Base-by-base conservation (phyloP, 2,113 vertebrate genomes). In the Origma solitaria region DNA sequence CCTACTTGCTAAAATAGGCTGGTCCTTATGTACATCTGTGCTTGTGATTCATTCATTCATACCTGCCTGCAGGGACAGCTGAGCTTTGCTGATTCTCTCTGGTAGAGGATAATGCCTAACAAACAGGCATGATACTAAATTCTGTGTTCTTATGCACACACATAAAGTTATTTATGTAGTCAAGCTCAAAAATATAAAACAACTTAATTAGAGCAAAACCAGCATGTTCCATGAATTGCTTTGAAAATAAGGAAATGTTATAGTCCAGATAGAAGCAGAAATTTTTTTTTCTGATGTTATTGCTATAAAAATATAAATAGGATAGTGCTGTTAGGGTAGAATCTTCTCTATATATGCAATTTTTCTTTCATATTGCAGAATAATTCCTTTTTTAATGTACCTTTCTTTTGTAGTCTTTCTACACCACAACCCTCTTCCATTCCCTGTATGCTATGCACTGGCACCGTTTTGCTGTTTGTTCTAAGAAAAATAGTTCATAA, bases 121-220 rank as follows among this genome's bases (percentile, higher is more conserved):
- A 17, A 51, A 44, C 3, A 47, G 61, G 27, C 51, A 38, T 9
- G 31, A 12, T 31, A 27, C 5, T 56, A 31, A 56, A 71, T 93
- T 90, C 37, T 0, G 0, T 66, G 12, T 66, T 50, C 44, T 71
- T 70, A 11, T 6, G 7, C 13, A 68, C 44, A 37, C 4, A 3
- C 27, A 20, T 27, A 0, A 30, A 56, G 15, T 79, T 86, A n/a
- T 51, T 81, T 42, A 22, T 2, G 4, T 11, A 80, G 57, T 38
- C 42, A 62, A 45, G 37, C 30, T 82, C 45, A 86, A 80, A 85
- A 70, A 44, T 25, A 58, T 85, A 61, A 28, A 77, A 66, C 10
- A 28, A 27, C 21, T 68, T 51, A 18, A 17, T 54, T 76, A 71
- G 40, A 69, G 68, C 47, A 72, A 82, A 83, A 33, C 2, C 2